Conservation (phyloP, 2,797 vertebrate species). For the Pseudopleuronectes americanus region DNA sequence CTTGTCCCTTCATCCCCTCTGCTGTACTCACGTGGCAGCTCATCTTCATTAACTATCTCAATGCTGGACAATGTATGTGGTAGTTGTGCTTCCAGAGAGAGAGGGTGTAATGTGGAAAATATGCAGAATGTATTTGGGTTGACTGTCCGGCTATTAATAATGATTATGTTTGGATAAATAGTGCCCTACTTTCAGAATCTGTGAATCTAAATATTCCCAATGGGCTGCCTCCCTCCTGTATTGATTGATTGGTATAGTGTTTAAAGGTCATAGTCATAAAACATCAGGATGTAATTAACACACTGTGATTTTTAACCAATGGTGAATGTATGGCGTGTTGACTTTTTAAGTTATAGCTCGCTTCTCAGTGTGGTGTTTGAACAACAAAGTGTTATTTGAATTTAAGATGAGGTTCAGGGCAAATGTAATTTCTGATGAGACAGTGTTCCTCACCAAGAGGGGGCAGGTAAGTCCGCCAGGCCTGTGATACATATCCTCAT, state of each 20-base stretch:
- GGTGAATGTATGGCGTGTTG: slow-evolving; percentile 76
- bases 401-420: slow-evolving; percentile 46
- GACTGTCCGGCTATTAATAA: slow-evolving; percentile 84
- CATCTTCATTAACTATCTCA: slow-evolving; percentile 51
- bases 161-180: slow-evolving; percentile 83
- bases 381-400: slow-evolving; percentile 48
- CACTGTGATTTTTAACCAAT: slow-evolving; percentile 76
- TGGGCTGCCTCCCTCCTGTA: slow-evolving; percentile 76
- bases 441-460: slow-evolving; percentile 26
- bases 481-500: slow-evolving; percentile 49
- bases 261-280: slow-evolving; percentile 89
- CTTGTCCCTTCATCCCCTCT: slow-evolving; percentile 43
- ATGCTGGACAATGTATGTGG: slow-evolving; percentile 43
- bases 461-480: slow-evolving; percentile 14
- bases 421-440: slow-evolving; percentile 43
- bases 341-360: slow-evolving; percentile 62
- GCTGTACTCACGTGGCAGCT: slow-evolving; percentile 22
- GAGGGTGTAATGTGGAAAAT: slow-evolving; percentile 68
- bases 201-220: slow-evolving; percentile 86
- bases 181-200: slow-evolving; percentile 86
- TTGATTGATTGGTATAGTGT: slow-evolving; percentile 84
- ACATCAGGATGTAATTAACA: slow-evolving; percentile 84
- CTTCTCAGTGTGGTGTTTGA: slow-evolving; percentile 57
- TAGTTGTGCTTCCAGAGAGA: slow-evolving; percentile 36
- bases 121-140: slow-evolving; percentile 85